Conservation (phyloP, 2,888 invertebrate species). For the Rhogogaster chlorosoma region DNA sequence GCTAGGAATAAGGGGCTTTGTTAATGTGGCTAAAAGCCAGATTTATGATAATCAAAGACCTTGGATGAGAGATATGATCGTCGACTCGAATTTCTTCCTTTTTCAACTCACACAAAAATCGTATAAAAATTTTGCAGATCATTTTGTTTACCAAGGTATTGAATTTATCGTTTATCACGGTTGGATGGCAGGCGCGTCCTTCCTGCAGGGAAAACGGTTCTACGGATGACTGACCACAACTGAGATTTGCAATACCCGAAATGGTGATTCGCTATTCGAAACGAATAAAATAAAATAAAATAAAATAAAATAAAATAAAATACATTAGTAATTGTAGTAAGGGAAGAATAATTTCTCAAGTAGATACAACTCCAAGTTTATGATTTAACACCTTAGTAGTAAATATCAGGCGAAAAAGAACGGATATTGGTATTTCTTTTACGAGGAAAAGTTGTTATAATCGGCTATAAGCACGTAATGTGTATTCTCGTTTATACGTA, state of each 20-base stretch:
- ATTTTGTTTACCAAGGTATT: constrained; percentile 10
- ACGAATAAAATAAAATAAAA: background rate
- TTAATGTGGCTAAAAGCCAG: background rate
- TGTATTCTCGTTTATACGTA: background rate
- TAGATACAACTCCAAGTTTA: background rate
- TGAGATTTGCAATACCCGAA: background rate
- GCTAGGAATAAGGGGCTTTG: too few species aligned
- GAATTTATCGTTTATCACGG: constrained; percentile 1
- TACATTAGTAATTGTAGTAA: background rate
- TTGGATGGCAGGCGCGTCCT: constrained; percentile 23
- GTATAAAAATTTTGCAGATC: background rate
- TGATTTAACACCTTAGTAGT: background rate
- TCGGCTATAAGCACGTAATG: background rate
- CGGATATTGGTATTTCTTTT: background rate
- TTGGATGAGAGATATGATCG: background rate
- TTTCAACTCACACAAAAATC: background rate
- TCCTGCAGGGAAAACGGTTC: constrained; percentile 11
- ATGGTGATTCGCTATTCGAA: background rate
- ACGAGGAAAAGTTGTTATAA: background rate
- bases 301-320: background rate
- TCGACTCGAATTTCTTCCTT: background rate
- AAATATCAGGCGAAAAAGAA: background rate
- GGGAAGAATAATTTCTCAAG: background rate
- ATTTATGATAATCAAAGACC: background rate
- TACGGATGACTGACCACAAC: constrained; percentile 28